Evolutionary conservation across 2,888 invertebrate species (phyloP).

Genomic region (Dorcus hopei): DNA sequence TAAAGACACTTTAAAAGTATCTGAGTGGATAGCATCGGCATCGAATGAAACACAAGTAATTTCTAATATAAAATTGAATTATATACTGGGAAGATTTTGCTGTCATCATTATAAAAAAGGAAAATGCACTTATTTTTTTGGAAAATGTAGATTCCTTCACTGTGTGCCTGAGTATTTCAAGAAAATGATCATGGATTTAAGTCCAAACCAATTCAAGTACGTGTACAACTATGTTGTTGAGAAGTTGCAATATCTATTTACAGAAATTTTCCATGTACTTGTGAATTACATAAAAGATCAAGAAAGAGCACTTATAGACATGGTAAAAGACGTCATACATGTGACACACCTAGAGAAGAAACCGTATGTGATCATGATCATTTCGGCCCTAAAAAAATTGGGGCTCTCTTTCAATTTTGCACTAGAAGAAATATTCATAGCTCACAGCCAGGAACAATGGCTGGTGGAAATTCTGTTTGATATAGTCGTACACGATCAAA

Average conservation of each 20-base stretch:
- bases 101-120: neutral
- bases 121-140: neutral
- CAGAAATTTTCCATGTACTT: neutral
- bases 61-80: neutral
- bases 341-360: slow-evolving; percentile 5
- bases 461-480: slow-evolving; percentile 16
- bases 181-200: neutral
- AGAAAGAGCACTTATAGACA: slow-evolving; percentile 3
- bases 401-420: slow-evolving; percentile 13
- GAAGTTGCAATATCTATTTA: neutral
- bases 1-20: neutral
- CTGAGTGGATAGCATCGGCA: slow-evolving; percentile 6
- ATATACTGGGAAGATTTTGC: neutral
- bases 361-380: slow-evolving; percentile 9
- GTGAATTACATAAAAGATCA: neutral
- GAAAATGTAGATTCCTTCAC: neutral
- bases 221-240: no score
- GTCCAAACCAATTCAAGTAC: neutral
- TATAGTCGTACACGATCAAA: slow-evolving; percentile 15
- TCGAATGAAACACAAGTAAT: neutral
- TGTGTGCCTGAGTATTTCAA: neutral
- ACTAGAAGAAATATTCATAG: slow-evolving; percentile 15
- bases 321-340: slow-evolving; percentile 4
- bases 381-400: slow-evolving; percentile 8
- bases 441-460: slow-evolving; percentile 7